Base-by-base conservation (phyloP, 2,113 vertebrate genomes). In the Ameiurus melas region DNA sequence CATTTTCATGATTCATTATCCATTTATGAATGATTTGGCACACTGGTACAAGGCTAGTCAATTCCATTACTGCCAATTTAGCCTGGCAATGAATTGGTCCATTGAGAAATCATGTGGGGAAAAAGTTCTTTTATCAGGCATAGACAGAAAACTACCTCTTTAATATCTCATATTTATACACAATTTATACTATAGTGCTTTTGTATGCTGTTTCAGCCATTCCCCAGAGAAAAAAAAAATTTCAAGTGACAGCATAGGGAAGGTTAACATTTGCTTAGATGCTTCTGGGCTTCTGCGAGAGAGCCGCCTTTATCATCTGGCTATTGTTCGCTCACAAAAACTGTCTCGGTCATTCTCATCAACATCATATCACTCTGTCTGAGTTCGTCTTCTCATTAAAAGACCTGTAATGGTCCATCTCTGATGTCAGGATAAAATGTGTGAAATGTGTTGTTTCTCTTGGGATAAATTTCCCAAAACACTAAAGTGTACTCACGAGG, bases 391-490 rank as follows among this genome's bases (percentile, higher is more conserved):
- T 94, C 91, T 91, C 88, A 86, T 89, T 62, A 91, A 92, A 93
- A 93, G 55, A 47, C 39, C 30, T 39, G 25, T 75, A 78, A 85
- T n/a, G 36, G 27, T 84, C 22, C 68, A 91, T 92, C 88, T 91
- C 91, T 92, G 92, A 94, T 93, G 92, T 93, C 89, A 90, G 86
- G 89, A 90, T 83, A 82, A 93, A 47, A 95, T 92, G 94, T 94
- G 93, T 94, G 94, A 95, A 94, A 94, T 92, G 88, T 91, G 89
- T 94, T 93, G 91, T 91, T 94, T 95, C 93, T 93, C 93, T 87
- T 86, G 89, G 90, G 91, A 90, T 90, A n/a, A 57, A 62, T n/a
- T 66, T 39, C 39, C 47, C 25, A 60, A 81, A 60, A 33, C 57
- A 83, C 51, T 53, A 33, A 25, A 77, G 39, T 77, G 47, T 58